Evolutionary conservation across 2,888 invertebrate genomes (phyloP).

Genomic region (Pharmacophagus antenor): DNA sequence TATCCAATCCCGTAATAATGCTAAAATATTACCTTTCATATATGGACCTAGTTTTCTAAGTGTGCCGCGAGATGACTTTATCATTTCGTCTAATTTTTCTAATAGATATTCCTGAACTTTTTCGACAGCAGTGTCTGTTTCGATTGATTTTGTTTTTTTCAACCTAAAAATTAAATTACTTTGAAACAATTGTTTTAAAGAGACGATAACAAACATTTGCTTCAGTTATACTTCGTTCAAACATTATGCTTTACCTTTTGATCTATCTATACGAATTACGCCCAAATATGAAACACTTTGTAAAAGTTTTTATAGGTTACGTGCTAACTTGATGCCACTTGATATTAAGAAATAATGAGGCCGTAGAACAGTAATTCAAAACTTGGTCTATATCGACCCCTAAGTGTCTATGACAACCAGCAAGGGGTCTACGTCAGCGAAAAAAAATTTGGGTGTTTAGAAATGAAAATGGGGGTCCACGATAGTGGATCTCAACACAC

Average conservation of each 20-base stretch:
- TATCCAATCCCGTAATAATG: not conserved
- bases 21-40: conserved; percentile 54
- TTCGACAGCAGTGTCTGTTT: conserved; percentile 45
- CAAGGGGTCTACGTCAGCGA: no score
- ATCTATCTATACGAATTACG: not conserved
- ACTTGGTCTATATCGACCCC: no score
- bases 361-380: no score
- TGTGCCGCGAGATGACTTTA: conserved; percentile 48
- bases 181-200: not conserved
- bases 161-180: conserved; percentile 40
- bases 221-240: not conserved
- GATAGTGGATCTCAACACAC: no score
- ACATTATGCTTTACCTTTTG: not conserved
- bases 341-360: no score
- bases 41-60: conserved; percentile 54
- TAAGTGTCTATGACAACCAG: no score
- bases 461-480: no score
- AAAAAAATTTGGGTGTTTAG: no score
- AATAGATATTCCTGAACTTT: conserved; percentile 45
- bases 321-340: no score
- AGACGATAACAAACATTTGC: no score
- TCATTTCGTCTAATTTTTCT: conserved; percentile 59
- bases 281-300: no score
- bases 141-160: conserved; percentile 48
- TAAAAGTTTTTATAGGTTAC: no score